phyloP scores from a whole-genome alignment of 2,113 vertebrate genomes.

The Cairina moschata region DNA sequence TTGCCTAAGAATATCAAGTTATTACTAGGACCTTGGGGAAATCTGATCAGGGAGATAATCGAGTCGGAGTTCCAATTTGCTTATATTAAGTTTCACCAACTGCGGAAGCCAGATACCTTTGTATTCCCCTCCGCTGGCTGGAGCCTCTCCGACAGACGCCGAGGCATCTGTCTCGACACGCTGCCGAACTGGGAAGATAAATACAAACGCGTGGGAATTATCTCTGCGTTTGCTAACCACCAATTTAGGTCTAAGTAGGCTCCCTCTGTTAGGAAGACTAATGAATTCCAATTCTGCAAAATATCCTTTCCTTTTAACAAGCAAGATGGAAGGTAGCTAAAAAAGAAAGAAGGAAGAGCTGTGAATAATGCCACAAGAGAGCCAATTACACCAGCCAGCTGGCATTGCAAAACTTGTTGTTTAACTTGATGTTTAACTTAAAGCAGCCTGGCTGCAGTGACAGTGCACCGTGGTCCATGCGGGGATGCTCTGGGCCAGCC shows the following conservation, averaged over 20 bases:
- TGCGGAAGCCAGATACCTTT: slow-evolving; percentile 66
- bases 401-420: slow-evolving; percentile 63
- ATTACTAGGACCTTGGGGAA: slow-evolving; percentile 74
- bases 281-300: slow-evolving; percentile 77
- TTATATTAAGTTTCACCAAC: slow-evolving; percentile 73
- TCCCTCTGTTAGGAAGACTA: slow-evolving; percentile 77
- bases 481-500: neutral
- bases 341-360: slow-evolving; percentile 44
- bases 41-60: slow-evolving; percentile 74
- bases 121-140: slow-evolving; percentile 72
- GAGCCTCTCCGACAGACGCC: slow-evolving; percentile 72
- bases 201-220: slow-evolving; percentile 72
- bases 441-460: slow-evolving; percentile 40
- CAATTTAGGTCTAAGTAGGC: slow-evolving; percentile 78
- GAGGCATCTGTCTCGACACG: slow-evolving; percentile 76
- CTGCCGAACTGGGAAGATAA: slow-evolving; percentile 71
- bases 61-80: slow-evolving; percentile 73
- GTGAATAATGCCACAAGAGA: slow-evolving; percentile 66
- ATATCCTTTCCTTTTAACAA: slow-evolving; percentile 78
- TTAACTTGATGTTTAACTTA: slow-evolving; percentile 15
- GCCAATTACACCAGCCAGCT: slow-evolving; percentile 74
- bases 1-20: slow-evolving; percentile 60
- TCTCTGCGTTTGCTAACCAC: slow-evolving; percentile 77
- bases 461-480: neutral
- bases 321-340: slow-evolving; percentile 73